Conservation (phyloP, 2,888 invertebrate genomes). For the Agrilus biguttatus region DNA sequence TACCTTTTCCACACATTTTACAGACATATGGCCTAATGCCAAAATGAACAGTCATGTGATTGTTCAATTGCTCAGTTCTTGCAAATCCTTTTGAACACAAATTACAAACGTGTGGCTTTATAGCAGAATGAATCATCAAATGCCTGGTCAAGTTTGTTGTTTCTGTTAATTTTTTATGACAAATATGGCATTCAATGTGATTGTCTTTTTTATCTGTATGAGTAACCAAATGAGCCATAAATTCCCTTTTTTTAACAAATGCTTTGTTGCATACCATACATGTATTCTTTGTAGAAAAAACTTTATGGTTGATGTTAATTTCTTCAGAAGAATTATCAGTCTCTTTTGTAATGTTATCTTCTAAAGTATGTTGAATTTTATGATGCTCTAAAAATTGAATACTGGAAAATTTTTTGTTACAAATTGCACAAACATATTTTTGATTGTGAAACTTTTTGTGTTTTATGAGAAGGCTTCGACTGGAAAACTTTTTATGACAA, state of each 20-base stretch:
- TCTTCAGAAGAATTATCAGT: too few relatives aligned
- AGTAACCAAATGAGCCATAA: conserved; percentile 2
- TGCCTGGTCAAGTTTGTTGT: conserved; percentile 36
- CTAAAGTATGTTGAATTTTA: conserved; percentile 11
- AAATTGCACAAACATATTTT: conserved; percentile 22
- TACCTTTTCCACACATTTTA: conserved; percentile 41
- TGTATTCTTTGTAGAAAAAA: too few relatives aligned
- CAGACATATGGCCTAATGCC: conserved; percentile 42
- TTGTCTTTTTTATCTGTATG: conserved; percentile 8
- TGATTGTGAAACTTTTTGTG: conserved; percentile 13
- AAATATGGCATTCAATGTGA: conserved; percentile 34
- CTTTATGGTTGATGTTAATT: too few relatives aligned
- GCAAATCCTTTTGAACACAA: conserved; percentile 43
- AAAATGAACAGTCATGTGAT: conserved; percentile 43
- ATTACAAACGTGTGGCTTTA: conserved; percentile 37
- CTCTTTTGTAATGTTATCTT: too few relatives aligned
- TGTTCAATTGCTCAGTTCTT: conserved; percentile 39
- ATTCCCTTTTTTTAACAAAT: conserved; percentile 6
- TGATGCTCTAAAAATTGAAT: conserved; percentile 24
- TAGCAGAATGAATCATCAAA: conserved; percentile 37
- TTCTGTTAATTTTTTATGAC: conserved; percentile 38
- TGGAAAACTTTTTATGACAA: conserved; percentile 35
- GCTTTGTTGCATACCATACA: conserved; percentile 6
- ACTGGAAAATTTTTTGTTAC: conserved; percentile 22
- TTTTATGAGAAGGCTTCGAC: conserved; percentile 17